These are phyloP conservation scores for Artibeus jamaicensis DNA, from an alignment of 2,797 vertebrate genomes.

Conservation along the genomic window DNA sequence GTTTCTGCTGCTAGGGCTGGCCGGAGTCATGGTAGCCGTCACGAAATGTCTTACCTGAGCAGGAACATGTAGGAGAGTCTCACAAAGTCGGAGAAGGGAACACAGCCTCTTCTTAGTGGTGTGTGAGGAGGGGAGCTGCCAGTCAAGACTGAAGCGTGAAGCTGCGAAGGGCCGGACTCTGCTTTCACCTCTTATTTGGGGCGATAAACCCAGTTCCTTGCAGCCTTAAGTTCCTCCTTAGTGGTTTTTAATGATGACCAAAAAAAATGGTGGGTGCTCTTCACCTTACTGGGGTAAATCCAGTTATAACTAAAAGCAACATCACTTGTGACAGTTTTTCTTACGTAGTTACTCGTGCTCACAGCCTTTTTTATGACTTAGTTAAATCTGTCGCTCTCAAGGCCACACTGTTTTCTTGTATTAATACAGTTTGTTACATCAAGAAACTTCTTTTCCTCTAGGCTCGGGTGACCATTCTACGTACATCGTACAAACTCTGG, in stretches of 20 bases:
- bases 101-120: not conserved
- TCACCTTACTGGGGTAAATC: not conserved
- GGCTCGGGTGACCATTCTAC: slow-evolving; percentile 96
- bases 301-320: not conserved
- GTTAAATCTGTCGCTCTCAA: not conserved
- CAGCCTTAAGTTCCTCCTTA: not conserved
- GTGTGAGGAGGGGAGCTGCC: not conserved
- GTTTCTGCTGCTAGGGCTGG: not conserved
- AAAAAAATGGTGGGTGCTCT: not conserved
- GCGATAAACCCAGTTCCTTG: not conserved
- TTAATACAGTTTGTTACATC: slow-evolving; percentile 28
- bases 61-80: not conserved
- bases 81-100: not conserved
- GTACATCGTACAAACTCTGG: slow-evolving; percentile 96
- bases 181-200: not conserved
- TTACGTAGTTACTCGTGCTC: not conserved
- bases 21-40: not conserved
- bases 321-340: not conserved
- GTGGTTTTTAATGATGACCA: not conserved
- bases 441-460: slow-evolving; percentile 69
- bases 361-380: not conserved
- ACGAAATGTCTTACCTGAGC: not conserved
- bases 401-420: slow-evolving; percentile 4
- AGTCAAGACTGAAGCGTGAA: not conserved
- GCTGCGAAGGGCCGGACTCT: not conserved